Conservation (phyloP, 2,888 invertebrate genomes). For the Lissocephala sabroskyi region DNA sequence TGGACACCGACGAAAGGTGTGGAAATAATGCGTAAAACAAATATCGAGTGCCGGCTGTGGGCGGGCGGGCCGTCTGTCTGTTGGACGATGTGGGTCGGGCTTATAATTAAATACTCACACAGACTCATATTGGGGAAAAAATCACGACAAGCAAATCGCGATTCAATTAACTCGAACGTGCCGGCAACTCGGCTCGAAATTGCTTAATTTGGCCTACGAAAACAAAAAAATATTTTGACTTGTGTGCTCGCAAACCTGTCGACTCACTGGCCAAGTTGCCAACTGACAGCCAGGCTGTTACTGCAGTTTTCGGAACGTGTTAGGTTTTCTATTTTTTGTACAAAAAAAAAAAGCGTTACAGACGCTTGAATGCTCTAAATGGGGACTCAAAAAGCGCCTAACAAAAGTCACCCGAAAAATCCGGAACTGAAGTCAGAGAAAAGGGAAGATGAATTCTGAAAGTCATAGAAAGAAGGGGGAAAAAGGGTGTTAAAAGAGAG, state of each 20-base stretch:
- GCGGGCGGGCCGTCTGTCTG: constrained; percentile 12
- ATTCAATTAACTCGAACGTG: constrained; percentile 27
- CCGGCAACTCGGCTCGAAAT: constrained; percentile 22
- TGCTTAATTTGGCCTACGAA: constrained; percentile 40
- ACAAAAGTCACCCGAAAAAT: too few relatives aligned
- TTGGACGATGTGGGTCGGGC: constrained; percentile 6
- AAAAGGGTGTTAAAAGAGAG: too few relatives aligned
- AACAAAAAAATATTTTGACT: constrained; percentile 6
- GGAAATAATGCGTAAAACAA: constrained; percentile 63
- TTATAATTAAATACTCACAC: constrained; percentile 45
- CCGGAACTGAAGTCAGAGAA: too few relatives aligned
- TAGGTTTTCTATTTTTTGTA: too few relatives aligned
- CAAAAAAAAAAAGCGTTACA: too few relatives aligned
- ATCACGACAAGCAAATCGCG: constrained; percentile 12
- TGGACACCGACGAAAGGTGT: constrained; percentile 49
- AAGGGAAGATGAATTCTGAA: too few relatives aligned
- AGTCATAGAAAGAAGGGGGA: too few relatives aligned
- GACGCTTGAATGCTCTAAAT: constrained; percentile 15
- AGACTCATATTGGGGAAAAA: constrained; percentile 21
- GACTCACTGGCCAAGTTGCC: background rate
- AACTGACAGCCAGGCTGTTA: constrained; percentile 17
- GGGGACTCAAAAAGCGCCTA: constrained; percentile 49
- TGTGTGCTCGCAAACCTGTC: constrained; percentile 3
- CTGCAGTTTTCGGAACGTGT: too few relatives aligned
- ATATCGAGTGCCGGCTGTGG: constrained; percentile 41